Evolutionary conservation across 2,888 invertebrate species (phyloP).

Genomic region (Limulus polyphemus): DNA sequence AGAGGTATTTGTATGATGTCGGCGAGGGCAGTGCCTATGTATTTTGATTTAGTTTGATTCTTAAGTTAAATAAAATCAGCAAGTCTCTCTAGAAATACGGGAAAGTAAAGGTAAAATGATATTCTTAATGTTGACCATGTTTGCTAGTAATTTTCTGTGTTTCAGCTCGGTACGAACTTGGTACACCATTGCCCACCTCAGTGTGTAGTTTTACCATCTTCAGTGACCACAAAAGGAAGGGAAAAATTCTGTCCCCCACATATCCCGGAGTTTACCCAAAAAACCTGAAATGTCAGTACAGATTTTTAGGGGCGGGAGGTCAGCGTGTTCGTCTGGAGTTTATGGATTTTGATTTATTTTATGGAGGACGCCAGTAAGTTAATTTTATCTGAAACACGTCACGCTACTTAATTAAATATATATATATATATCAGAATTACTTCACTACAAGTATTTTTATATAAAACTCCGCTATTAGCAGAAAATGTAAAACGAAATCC

Average conservation of each 20-base stretch:
- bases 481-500: no score
- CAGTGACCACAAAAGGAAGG: conserved; percentile 55
- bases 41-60: no score
- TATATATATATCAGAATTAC: no score
- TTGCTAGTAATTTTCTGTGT: neutral
- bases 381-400: neutral
- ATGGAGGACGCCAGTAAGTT: conserved; percentile 94
- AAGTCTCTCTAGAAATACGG: no score
- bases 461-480: no score
- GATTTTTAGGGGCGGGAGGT: conserved; percentile 74
- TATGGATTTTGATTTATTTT: conserved; percentile 95
- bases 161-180: conserved; percentile 35
- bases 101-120: no score
- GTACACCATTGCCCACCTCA: conserved; percentile 69
- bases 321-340: conserved; percentile 91
- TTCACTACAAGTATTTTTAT: no score
- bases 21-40: no score
- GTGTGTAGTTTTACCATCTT: conserved; percentile 72
- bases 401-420: no score
- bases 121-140: no score
- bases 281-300: conserved; percentile 78
- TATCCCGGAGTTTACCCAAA: conserved; percentile 99
- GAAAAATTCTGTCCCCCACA: conserved; percentile 86
- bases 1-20: no score
- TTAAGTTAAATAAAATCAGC: no score